Evolutionary conservation across 1,140 invertebrate genomes (phyloP), one percentile per base, ranked within the genome.

Genomic region (Aethina tumida): DNA sequence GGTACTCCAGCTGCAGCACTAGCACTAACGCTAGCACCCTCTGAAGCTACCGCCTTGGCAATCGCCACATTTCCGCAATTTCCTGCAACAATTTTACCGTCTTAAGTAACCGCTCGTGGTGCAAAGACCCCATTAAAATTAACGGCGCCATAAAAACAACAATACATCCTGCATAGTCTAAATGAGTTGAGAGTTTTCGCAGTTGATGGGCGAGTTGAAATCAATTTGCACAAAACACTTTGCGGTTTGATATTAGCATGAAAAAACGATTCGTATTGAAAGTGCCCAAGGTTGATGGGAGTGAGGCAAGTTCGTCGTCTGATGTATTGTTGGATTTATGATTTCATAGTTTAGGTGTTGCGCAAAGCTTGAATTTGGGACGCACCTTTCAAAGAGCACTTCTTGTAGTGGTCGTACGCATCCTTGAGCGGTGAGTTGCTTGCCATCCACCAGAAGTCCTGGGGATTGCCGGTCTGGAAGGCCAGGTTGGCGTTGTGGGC

Each of bases 341-440:
- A n/a, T n/a, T n/a, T n/a, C n/a, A n/a, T n/a, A n/a, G n/a, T n/a
- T n/a, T n/a, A n/a, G n/a, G n/a, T n/a, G n/a, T n/a, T n/a, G n/a
- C n/a, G n/a, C n/a, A n/a, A n/a, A n/a, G n/a, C n/a, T n/a, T n/a
- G n/a, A n/a, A n/a, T n/a, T n/a, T n/a, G n/a, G n/a, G 43, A 45
- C 24, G 46, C 38, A 32, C 49, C 47, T 20, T 48, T 52, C 18
- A 36, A 40, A 12, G 49, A 36, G 32, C 58, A 60, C 41, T 58
- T 56, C 20, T 55, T 54, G 41, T 49, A 62, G 22, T 54, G 46
- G 12, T 61, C 55, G 30, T 60, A 49, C 19, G 58, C 56, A 27
- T 51, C 58, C 38, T 68, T 71, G 52, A 73, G 65, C 0, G 71
- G 69, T 1, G 66, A 69, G 40, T 73, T 57, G 18, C 64, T 43